Evolutionary conservation across 2,797 vertebrate species (phyloP), one percentile per base, ranked within the genome.

Genomic region (Alca torda): DNA sequence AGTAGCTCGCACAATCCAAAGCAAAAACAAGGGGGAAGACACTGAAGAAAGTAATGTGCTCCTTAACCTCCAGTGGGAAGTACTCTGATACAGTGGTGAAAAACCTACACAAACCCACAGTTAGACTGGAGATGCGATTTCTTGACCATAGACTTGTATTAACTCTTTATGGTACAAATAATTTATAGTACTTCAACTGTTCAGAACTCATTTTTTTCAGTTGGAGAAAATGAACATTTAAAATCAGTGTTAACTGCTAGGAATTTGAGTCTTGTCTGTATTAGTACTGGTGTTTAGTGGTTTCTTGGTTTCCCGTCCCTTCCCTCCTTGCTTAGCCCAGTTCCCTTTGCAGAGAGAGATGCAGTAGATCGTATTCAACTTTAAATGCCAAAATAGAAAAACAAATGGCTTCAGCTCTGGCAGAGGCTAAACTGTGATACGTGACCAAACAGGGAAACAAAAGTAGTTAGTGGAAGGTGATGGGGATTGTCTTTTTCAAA

Each of bases 211-310:
- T 48, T 83, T 43, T 28, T 39, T 76, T 53, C 3, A 0, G 7
- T 1, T 45, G 26, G 68, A 84, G 24, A 37, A 63, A 79, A 60
- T 2, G 1, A 48, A 13, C 16, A 5, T n/a, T 45, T 25, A 13
- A 41, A 60, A 60, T 33, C 16, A 0, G 2, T n/a, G 10, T 57
- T 69, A 31, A 1, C 0, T 16, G 5, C 25, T 43, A 67, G 37
- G 19, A 57, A 41, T 75, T 61, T 5, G n/a, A 50, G 4, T n/a
- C 26, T 48, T 48, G 48, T 67, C 33, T 10, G 2, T 48, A 6
- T 91, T 43, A n/a, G 1, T 48, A 2, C 11, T 41, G n/a, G 26
- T 51, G 14, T 41, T 80, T 2, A 13, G 46, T 30, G 12, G 4
- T 45, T 87, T 30, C 45, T 63, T 76, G 3, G 4, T 75, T 68